These are phyloP conservation scores for Peucedramus taeniatus DNA, from an alignment of 2,113 vertebrate genomes.

Conservation along the genomic window DNA sequence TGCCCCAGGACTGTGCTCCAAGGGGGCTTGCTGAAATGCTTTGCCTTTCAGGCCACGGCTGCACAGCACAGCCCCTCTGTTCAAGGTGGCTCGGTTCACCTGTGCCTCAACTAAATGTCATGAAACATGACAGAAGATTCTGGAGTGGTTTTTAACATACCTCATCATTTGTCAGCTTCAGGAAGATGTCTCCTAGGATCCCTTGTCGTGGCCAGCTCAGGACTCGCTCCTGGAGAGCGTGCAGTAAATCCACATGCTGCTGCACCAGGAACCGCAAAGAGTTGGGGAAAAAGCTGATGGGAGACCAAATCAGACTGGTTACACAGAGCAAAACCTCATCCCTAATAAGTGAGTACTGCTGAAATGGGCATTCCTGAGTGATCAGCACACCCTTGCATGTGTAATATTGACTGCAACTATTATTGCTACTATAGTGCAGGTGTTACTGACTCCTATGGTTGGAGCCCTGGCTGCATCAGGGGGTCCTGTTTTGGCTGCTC, in stretches of 20 bases:
- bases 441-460: background rate
- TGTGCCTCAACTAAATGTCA: background rate
- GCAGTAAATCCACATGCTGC: conserved; percentile 93
- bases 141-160: conserved; percentile 57
- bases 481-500: background rate
- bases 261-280: conserved; percentile 93
- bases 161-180: conserved; percentile 93
- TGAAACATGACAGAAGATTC: background rate
- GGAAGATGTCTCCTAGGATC: conserved; percentile 95
- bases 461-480: background rate
- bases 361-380: background rate
- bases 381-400: background rate
- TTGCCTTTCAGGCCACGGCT: background rate
- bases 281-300: conserved; percentile 86
- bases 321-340: background rate
- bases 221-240: conserved; percentile 90
- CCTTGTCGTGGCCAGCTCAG: conserved; percentile 91
- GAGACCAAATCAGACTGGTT: conserved; percentile 4
- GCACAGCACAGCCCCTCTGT: background rate
- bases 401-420: background rate
- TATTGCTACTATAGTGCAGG: too few relatives aligned
- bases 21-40: background rate
- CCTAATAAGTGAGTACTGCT: background rate
- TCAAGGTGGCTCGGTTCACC: background rate
- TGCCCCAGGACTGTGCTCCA: background rate